These are phyloP conservation scores for Calliopum simillimum DNA, from an alignment of 2,888 invertebrate species.

Conservation along the genomic window DNA sequence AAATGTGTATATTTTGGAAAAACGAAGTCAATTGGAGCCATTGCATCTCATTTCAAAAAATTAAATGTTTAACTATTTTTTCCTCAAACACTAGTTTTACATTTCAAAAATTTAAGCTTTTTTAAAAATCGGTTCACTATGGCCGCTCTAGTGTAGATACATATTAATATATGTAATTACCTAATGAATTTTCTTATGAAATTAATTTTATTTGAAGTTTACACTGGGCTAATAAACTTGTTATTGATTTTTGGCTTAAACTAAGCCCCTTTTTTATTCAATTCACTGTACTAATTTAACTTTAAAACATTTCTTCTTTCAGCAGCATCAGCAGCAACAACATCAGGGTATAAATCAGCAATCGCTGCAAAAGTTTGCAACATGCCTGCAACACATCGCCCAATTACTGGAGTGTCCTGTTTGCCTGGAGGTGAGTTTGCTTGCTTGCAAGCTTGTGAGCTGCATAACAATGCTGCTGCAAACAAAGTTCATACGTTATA, in stretches of 20 bases:
- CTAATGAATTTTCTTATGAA: no score
- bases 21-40: no score
- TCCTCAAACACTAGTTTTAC: no score
- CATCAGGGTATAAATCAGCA: slow-evolving; percentile 64
- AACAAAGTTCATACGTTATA: slow-evolving; percentile 27
- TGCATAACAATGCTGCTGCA: slow-evolving; percentile 13
- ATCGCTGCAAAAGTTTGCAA: slow-evolving; percentile 68
- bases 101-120: no score
- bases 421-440: slow-evolving; percentile 67
- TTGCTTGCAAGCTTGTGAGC: slow-evolving; percentile 16
- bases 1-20: no score
- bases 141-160: no score
- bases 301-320: slow-evolving; percentile 15
- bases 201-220: no score
- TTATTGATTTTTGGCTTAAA: neutral
- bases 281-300: neutral
- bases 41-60: no score
- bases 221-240: neutral
- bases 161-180: no score
- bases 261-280: neutral
- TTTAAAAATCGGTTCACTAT: no score
- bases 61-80: no score
- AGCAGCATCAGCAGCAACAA: slow-evolving; percentile 44
- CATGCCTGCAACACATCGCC: slow-evolving; percentile 68
- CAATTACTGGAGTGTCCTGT: slow-evolving; percentile 69